These are phyloP conservation scores for Leucoraja erinaceus DNA, from an alignment of 2,113 vertebrate species.

Conservation along the genomic window DNA sequence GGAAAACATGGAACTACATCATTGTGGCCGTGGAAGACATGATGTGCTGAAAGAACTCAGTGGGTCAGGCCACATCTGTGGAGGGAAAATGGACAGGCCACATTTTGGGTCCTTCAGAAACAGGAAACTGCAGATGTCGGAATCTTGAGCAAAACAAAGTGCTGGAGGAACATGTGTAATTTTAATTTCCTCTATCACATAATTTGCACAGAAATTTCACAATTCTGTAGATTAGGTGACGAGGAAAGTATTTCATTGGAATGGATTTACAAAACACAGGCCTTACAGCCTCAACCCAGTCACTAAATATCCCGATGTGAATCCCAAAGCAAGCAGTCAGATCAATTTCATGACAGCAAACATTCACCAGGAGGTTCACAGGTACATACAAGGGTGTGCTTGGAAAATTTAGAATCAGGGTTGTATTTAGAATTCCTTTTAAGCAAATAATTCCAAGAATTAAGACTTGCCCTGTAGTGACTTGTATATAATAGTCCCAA, in stretches of 20 bases:
- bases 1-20: not conserved
- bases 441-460: not conserved
- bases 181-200: not conserved
- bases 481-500: not conserved
- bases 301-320: not conserved
- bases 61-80: too few relatives aligned
- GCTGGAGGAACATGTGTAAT: too few relatives aligned
- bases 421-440: not conserved
- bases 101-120: too few relatives aligned
- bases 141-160: too few relatives aligned
- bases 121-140: too few relatives aligned
- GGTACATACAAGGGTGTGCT: not conserved
- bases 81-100: too few relatives aligned
- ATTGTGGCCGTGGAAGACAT: too few relatives aligned
- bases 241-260: too few relatives aligned
- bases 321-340: not conserved
- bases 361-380: not conserved
- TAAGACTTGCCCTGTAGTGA: not conserved
- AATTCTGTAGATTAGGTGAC: too few relatives aligned
- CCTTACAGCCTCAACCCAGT: not conserved
- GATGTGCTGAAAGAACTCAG: too few relatives aligned
- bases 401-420: not conserved
- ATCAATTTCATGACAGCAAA: not conserved
- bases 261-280: too few relatives aligned
- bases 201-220: not conserved